Evolutionary conservation across 2,888 invertebrate genomes (phyloP).

Genomic region (Bombylius discolor): DNA sequence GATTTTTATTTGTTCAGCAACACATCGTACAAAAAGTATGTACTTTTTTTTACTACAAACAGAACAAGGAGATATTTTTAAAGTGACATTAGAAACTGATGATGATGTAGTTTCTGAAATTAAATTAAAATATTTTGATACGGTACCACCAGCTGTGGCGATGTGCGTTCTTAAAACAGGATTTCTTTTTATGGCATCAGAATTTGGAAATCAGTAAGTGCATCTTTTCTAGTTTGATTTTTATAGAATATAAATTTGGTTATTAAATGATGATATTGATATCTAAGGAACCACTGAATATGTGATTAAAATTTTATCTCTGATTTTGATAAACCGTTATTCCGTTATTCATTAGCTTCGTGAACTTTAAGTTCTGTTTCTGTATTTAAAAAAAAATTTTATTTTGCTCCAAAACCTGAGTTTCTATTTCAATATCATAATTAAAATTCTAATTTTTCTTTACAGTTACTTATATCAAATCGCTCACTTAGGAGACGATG

Average conservation of each 20-base stretch:
- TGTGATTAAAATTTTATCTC: neutral
- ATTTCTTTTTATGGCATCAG: slow-evolving; percentile 94
- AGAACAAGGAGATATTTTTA: slow-evolving; percentile 93
- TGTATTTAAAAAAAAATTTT: neutral
- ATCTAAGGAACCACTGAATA: slow-evolving; percentile 5
- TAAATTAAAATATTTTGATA: slow-evolving; percentile 97
- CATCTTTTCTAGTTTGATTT: neutral
- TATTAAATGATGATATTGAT: neutral
- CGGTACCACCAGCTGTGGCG: slow-evolving; percentile 89
- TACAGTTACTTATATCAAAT: slow-evolving; percentile 93
- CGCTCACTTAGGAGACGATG: slow-evolving; percentile 97
- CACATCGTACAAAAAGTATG: slow-evolving; percentile 99
- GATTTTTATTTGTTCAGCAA: slow-evolving; percentile 98
- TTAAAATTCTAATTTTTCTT: slow-evolving; percentile 14
- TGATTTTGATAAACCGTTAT: neutral
- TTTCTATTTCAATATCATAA: too few relatives aligned
- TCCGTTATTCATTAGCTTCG: neutral
- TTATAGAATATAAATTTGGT: too few relatives aligned
- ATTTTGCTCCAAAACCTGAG: too few relatives aligned
- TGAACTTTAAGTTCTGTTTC: neutral
- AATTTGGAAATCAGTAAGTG: slow-evolving; percentile 99
- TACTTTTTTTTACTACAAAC: slow-evolving; percentile 99
- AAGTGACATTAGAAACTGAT: slow-evolving; percentile 91
- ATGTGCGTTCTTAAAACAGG: slow-evolving; percentile 99
- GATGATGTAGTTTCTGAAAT: slow-evolving; percentile 98